These are phyloP conservation scores for Ianthella basta DNA, from an alignment of 37 sponge, comb jelly and placozoan species.

Conservation along the genomic window DNA sequence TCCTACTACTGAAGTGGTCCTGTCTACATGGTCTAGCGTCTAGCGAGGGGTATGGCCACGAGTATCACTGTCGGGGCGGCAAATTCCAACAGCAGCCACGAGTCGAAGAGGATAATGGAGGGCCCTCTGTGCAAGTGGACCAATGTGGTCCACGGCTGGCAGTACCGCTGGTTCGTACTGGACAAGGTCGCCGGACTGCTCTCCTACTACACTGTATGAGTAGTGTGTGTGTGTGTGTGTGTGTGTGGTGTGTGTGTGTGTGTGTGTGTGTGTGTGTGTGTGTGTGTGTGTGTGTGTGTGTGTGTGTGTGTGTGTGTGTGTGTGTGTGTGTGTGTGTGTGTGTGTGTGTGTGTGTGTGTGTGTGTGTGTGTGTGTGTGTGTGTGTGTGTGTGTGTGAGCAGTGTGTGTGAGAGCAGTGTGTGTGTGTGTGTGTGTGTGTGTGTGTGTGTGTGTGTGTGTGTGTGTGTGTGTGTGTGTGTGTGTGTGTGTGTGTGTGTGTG, in stretches of 20 bases:
- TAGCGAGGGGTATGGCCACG: too few species aligned
- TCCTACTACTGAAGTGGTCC: too few species aligned
- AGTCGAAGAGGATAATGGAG: conserved; percentile 58
- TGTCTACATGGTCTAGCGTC: too few species aligned
- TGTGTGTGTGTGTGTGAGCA: not conserved
- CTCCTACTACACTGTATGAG: conserved; percentile 90
- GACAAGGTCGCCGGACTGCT: conserved; percentile 87
- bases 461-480: too few species aligned
- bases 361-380: not conserved
- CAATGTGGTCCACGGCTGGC: conserved; percentile 97
- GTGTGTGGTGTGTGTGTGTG: not conserved
- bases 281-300: not conserved
- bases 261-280: not conserved
- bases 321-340: not conserved
- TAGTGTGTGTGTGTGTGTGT: not conserved
- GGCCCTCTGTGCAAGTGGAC: conserved; percentile 99
- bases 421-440: not conserved
- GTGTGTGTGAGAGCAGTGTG: too few species aligned
- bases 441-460: not conserved
- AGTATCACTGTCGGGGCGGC: too few species aligned
- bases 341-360: not conserved
- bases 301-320: not conserved
- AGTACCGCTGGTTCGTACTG: conserved; percentile 97
- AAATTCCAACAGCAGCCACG: conserved; percentile 14
- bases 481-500: not conserved